These are phyloP conservation scores for Sinhomidia bicolor DNA, from an alignment of 2,888 invertebrate genomes.

Conservation along the genomic window DNA sequence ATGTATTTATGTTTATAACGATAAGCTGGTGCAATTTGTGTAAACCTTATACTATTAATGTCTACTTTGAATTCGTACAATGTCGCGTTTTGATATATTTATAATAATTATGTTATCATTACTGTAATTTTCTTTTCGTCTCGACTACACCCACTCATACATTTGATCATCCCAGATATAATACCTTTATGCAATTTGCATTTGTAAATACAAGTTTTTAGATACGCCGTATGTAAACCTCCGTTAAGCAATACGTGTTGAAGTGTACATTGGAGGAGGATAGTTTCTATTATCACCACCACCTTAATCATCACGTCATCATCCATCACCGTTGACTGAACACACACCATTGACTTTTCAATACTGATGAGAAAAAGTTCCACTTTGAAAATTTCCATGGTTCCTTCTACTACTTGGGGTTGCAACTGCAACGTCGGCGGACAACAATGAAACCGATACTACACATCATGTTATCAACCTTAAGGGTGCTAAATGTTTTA, in stretches of 20 bases:
- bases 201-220: neutral
- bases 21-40: neutral
- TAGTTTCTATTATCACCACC: slow-evolving; percentile 27
- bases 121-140: slow-evolving; percentile 30
- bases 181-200: neutral
- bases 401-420: neutral
- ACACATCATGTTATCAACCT: neutral
- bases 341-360: neutral
- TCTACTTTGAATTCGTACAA: neutral
- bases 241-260: neutral
- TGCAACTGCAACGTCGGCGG: neutral
- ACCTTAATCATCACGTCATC: neutral
- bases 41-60: neutral
- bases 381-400: slow-evolving; percentile 59
- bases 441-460: neutral
- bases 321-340: slow-evolving; percentile 37
- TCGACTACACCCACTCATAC: slow-evolving; percentile 44
- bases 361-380: slow-evolving; percentile 34
- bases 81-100: neutral
- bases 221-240: neutral
- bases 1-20: neutral
- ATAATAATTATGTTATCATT: neutral
- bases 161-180: neutral
- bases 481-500: neutral
- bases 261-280: slow-evolving; percentile 8